phyloP scores from a whole-genome alignment of 2,797 vertebrate genomes.

The Stomatorhinus walkeri region DNA sequence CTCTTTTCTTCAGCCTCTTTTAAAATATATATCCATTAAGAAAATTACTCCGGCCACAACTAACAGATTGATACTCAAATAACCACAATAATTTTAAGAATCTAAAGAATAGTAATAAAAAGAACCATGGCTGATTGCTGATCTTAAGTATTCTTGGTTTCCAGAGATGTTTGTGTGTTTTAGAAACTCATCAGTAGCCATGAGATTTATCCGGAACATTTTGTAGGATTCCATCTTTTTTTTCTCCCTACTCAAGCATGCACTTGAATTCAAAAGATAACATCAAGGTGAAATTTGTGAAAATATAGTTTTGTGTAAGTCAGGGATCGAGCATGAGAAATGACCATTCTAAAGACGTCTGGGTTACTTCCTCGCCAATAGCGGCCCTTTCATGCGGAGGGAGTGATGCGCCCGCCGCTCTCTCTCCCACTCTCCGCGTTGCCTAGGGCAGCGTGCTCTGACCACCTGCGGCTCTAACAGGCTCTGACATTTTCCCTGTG shows the following conservation, averaged over 20 bases:
- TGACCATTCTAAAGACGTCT: background rate
- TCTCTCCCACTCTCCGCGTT: conserved; percentile 19
- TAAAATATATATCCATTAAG: conserved; percentile 14
- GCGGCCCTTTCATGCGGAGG: background rate
- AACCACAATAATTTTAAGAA: conserved; percentile 7
- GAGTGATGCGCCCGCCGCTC: background rate
- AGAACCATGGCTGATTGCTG: background rate
- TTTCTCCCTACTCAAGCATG: background rate
- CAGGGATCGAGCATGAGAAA: background rate
- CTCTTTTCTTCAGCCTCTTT: background rate
- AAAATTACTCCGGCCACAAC: conserved; percentile 2
- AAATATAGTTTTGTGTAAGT: background rate
- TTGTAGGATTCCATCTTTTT: background rate
- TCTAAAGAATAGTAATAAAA: background rate
- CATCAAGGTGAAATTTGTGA: background rate
- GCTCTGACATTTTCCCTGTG: conserved; percentile 51
- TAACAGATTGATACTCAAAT: background rate
- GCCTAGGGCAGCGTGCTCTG: conserved; percentile 31
- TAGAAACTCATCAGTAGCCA: background rate
- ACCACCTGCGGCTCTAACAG: conserved; percentile 40
- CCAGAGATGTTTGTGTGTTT: background rate
- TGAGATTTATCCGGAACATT: background rate
- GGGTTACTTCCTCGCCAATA: background rate
- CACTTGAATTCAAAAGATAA: background rate
- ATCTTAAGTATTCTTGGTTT: background rate